Evolutionary conservation across 23 tunicate genomes (phyloP).

Genomic region (Trididemnum miniatum): DNA sequence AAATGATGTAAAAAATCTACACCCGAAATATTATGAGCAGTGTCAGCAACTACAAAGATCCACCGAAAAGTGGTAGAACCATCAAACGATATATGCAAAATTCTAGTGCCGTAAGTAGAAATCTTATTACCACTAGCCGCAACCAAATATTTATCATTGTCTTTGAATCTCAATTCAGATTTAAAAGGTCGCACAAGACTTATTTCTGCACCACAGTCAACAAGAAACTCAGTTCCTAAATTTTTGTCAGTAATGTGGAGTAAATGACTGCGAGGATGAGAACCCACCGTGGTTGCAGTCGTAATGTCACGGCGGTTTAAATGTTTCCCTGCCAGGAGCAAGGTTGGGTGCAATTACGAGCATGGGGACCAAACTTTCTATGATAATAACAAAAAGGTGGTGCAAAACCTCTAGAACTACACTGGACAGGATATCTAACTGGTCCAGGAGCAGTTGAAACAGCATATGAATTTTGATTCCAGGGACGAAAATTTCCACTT

Average conservation of each 20-base stretch:
- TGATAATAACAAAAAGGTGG: no score
- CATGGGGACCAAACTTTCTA: no score
- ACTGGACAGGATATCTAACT: no score
- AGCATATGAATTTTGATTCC: no score
- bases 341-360: no score
- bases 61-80: background rate
- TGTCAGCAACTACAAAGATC: constrained; percentile 25
- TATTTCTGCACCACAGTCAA: constrained; percentile 23
- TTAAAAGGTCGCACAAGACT: background rate
- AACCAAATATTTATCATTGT: background rate
- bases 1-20: constrained; percentile 6
- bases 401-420: no score
- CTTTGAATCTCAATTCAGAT: background rate
- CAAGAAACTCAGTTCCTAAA: background rate
- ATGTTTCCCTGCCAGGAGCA: constrained; percentile 14
- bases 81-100: constrained; percentile 1
- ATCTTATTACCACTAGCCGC: constrained; percentile 32
- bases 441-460: no score
- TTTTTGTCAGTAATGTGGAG: background rate
- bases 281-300: background rate
- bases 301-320: background rate
- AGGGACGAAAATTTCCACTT: no score
- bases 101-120: constrained; percentile 26
- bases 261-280: background rate
- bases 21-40: background rate